Percentiles rank a stretch among this genome's conserved stretches.
Conservation (phyloP, 2,888 invertebrate genomes). For the Anoncus sp. region DNA sequence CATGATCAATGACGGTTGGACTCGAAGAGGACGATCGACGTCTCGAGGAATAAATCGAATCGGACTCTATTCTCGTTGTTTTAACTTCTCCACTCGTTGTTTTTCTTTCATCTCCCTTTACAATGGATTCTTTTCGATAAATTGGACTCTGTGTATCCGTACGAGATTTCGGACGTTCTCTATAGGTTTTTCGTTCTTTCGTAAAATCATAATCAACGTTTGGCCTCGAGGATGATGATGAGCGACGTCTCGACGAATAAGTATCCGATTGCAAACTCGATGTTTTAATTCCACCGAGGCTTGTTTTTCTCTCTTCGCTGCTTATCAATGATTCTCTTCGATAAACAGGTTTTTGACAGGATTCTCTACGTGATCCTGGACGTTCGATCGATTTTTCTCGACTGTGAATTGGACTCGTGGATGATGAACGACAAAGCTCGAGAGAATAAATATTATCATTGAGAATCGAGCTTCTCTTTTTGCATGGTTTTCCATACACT, state of each 20-base stretch:
- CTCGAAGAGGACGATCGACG: slow-evolving; percentile 37
- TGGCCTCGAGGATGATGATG: too few relatives aligned
- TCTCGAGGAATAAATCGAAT: slow-evolving; percentile 12
- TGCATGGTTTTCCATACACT: slow-evolving; percentile 10
- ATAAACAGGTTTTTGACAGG: slow-evolving; percentile 38
- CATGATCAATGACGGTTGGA: slow-evolving; percentile 28
- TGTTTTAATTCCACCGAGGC: slow-evolving; percentile 1
- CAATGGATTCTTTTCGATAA: slow-evolving; percentile 26
- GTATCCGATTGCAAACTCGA: slow-evolving; percentile 13
- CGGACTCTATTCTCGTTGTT: slow-evolving; percentile 12
- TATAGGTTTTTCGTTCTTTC: slow-evolving; percentile 10
- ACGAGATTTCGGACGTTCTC: slow-evolving; percentile 40
- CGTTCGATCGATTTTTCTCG: slow-evolving; percentile 10
- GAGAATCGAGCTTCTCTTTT: slow-evolving; percentile 41
- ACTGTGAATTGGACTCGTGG: slow-evolving; percentile 40
- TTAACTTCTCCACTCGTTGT: slow-evolving; percentile 1
- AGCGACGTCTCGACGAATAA: slow-evolving; percentile 16
- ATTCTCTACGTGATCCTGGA: slow-evolving; percentile 38
- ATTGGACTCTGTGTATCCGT: slow-evolving; percentile 40
- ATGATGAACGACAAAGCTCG: slow-evolving; percentile 30
- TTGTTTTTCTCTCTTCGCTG: slow-evolving; percentile 16
- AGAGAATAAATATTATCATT: slow-evolving; percentile 24
- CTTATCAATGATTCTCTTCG: slow-evolving; percentile 32
- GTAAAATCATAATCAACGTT: not conserved
- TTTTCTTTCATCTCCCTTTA: slow-evolving; percentile 18